A percentile compares a stretch with the other conserved stretches of the same genome.
phyloP scores from a whole-genome alignment of 2,797 vertebrate species.

The Gephyroberyx darwinii region DNA sequence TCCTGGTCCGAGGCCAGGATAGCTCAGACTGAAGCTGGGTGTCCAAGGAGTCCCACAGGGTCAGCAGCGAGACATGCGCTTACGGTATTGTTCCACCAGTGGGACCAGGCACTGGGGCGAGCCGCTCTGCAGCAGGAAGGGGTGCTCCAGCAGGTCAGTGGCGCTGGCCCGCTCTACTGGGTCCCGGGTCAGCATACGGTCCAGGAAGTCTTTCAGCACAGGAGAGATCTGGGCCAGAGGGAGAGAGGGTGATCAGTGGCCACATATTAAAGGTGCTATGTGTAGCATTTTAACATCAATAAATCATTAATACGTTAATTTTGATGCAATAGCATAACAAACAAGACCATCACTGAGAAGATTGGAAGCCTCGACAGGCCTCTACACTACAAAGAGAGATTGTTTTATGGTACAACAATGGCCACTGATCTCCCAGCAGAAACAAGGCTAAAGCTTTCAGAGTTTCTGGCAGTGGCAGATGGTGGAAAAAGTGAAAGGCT shows the following conservation, averaged over 20 bases:
- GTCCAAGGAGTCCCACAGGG: constrained; percentile 18
- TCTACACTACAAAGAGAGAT: too few species aligned
- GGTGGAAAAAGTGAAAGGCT: too few species aligned
- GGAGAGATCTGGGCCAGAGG: constrained; percentile 86
- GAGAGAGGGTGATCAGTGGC: neutral
- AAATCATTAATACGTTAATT: neutral
- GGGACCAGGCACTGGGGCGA: constrained; percentile 96
- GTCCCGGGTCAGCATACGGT: constrained; percentile 94
- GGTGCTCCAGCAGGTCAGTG: constrained; percentile 94
- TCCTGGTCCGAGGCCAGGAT: constrained; percentile 39
- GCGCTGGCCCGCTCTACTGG: constrained; percentile 92
- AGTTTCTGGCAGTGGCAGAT: too few species aligned
- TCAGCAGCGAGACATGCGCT: constrained; percentile 96
- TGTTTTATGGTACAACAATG: too few species aligned
- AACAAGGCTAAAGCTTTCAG: too few species aligned
- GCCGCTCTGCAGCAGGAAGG: constrained; percentile 95
- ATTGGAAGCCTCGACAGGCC: too few species aligned
- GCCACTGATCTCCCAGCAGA: too few species aligned
- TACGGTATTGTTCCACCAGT: constrained; percentile 95
- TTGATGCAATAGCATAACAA: neutral
- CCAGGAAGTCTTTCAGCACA: constrained; percentile 94
- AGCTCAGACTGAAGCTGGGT: constrained; percentile 53
- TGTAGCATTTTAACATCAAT: too few species aligned
- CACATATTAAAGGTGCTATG: too few species aligned
- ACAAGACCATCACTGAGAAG: too few species aligned